phyloP scores from a whole-genome alignment of 2,113 vertebrate species.

The Baryphthengus martii region DNA sequence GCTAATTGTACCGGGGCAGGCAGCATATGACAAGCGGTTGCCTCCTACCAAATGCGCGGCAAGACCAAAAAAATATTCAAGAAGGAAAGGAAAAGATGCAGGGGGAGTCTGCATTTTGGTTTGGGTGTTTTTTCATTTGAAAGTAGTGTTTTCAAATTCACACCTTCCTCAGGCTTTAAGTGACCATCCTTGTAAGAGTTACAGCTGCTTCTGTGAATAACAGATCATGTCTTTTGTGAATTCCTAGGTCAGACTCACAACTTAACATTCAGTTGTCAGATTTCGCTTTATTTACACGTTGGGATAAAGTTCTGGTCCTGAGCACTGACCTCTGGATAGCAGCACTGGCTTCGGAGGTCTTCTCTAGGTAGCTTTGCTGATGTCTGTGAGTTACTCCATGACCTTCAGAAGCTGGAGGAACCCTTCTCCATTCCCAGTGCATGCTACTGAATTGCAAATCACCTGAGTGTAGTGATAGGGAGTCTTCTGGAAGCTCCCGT shows the following conservation, averaged over 20 bases:
- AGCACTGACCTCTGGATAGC: neutral
- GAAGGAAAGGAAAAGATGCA: neutral
- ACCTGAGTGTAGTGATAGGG: neutral
- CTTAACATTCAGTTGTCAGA: neutral
- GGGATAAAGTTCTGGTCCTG: neutral
- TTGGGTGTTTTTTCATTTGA: neutral
- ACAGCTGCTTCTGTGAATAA: neutral
- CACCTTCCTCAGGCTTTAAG: neutral
- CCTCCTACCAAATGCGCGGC: neutral
- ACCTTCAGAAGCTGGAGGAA: neutral
- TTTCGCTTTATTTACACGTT: neutral
- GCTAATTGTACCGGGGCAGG: conserved; percentile 3
- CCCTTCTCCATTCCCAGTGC: neutral
- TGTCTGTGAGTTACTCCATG: neutral
- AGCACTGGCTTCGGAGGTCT: neutral
- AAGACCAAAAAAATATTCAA: neutral
- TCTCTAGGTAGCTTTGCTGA: neutral
- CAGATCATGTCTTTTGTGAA: neutral
- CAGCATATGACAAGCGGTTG: neutral
- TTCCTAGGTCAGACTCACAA: neutral
- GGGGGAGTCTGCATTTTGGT: neutral
- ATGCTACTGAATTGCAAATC: neutral
- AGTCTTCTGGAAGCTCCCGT: neutral
- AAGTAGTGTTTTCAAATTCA: neutral
- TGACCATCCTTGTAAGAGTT: neutral